phyloP scores from a whole-genome alignment of 1,140 invertebrate species.

The Drosophila pruinosa region DNA sequence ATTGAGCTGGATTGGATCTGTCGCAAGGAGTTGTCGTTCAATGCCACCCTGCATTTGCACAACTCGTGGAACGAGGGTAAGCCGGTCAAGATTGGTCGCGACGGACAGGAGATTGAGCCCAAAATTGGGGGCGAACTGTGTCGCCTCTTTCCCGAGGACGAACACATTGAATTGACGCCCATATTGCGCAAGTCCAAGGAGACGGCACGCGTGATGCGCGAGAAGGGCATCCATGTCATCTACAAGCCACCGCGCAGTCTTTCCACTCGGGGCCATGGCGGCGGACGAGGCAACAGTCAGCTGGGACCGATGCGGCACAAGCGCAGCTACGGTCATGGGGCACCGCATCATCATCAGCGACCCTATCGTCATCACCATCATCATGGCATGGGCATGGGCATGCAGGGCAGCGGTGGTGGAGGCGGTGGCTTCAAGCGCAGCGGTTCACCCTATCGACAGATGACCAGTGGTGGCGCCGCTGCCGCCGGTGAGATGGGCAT shows the following conservation, averaged over 20 bases:
- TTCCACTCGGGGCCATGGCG: constrained; percentile 83
- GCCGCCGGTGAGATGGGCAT: constrained; percentile 83
- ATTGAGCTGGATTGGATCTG: constrained; percentile 99
- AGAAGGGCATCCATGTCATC: constrained; percentile 84
- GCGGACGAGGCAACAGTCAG: constrained; percentile 82
- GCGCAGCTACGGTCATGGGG: constrained; percentile 74
- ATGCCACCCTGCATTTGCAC: constrained; percentile 95
- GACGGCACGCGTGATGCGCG: constrained; percentile 85
- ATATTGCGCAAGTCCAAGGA: constrained; percentile 95
- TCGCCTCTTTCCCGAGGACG: constrained; percentile 96
- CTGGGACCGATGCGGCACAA: constrained; percentile 73
- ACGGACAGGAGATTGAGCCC: constrained; percentile 99
- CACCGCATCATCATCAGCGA: constrained; percentile 70
- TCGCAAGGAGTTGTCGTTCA: constrained; percentile 96
- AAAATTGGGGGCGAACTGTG: constrained; percentile 97
- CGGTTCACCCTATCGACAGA: constrained; percentile 84
- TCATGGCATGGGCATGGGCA: constrained; percentile 49
- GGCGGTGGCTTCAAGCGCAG: constrained; percentile 84
- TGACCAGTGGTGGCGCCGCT: constrained; percentile 80
- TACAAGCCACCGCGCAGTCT: constrained; percentile 83
- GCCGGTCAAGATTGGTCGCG: constrained; percentile 98
- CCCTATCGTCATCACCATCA: constrained; percentile 65
- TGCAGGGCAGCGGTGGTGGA: constrained; percentile 41
- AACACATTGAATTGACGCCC: constrained; percentile 95
- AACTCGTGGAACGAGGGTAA: constrained; percentile 99